These are phyloP conservation scores for Idaea dimidiata DNA, from an alignment of 2,888 invertebrate species.

Conservation along the genomic window DNA sequence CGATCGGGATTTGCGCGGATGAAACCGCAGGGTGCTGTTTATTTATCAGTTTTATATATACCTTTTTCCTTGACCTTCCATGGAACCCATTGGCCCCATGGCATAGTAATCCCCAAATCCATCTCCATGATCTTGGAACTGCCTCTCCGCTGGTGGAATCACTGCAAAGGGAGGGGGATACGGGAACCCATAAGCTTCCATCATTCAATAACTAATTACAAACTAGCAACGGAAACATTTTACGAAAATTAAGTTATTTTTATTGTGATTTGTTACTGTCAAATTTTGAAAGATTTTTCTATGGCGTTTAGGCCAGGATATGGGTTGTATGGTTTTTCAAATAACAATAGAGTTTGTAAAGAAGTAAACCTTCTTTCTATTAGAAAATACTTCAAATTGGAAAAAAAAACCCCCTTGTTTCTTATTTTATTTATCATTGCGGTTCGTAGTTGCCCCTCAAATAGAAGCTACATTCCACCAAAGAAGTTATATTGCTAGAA, in stretches of 20 bases:
- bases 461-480: too few species aligned
- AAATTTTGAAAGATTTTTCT: constrained; percentile 11
- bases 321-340: neutral
- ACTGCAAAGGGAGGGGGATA: constrained; percentile 50
- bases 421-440: too few species aligned
- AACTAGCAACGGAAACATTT: neutral
- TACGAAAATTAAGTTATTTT: constrained; percentile 1
- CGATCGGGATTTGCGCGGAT: too few species aligned
- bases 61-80: constrained; percentile 45
- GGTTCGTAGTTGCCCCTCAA: too few species aligned
- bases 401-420: too few species aligned
- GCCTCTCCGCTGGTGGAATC: constrained; percentile 41
- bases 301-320: neutral
- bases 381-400: too few species aligned
- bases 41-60: constrained; percentile 12
- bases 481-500: too few species aligned
- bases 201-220: constrained; percentile 22
- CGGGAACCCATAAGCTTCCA: constrained; percentile 62
- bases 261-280: neutral
- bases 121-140: constrained; percentile 65
- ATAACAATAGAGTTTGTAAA: neutral
- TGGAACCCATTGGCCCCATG: constrained; percentile 42
- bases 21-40: neutral
- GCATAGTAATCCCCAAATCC: constrained; percentile 66
- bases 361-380: too few species aligned